A percentile compares a stretch with the other conserved stretches of the same genome.
These are phyloP conservation scores for Cynopterus brachyotis DNA, from an alignment of 2,113 vertebrate genomes.

Conservation along the genomic window DNA sequence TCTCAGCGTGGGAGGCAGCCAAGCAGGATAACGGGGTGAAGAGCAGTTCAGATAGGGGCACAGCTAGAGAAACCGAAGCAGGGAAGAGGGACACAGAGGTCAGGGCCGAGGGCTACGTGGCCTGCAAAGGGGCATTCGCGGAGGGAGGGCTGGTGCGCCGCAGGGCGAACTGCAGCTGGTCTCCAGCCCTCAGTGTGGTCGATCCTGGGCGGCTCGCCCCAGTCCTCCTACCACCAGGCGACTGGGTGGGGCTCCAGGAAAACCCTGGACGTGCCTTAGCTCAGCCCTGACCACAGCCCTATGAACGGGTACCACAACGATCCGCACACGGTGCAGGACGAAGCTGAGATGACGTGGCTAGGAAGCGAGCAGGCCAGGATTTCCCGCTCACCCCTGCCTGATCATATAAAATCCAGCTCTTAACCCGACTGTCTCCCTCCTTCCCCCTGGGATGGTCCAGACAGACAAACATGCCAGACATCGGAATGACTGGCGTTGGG, in stretches of 20 bases:
- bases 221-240: background rate
- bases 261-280: background rate
- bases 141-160: background rate
- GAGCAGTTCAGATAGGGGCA: background rate
- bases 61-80: too few species aligned
- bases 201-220: background rate
- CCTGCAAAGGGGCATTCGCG: background rate
- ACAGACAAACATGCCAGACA: background rate
- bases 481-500: background rate
- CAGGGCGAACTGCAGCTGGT: background rate
- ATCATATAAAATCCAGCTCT: background rate
- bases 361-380: background rate
- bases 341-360: background rate
- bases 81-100: background rate
- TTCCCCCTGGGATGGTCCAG: background rate
- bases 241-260: background rate
- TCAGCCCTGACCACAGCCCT: background rate
- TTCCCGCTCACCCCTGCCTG: background rate
- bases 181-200: background rate
- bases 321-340: background rate
- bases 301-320: fast-evolving
- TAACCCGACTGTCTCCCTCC: background rate
- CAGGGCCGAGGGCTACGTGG: fast-evolving
- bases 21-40: fast-evolving
- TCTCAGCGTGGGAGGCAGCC: background rate